These are phyloP conservation scores for Plebejus melissa DNA, from an alignment of 2,888 invertebrate genomes.

Conservation along the genomic window DNA sequence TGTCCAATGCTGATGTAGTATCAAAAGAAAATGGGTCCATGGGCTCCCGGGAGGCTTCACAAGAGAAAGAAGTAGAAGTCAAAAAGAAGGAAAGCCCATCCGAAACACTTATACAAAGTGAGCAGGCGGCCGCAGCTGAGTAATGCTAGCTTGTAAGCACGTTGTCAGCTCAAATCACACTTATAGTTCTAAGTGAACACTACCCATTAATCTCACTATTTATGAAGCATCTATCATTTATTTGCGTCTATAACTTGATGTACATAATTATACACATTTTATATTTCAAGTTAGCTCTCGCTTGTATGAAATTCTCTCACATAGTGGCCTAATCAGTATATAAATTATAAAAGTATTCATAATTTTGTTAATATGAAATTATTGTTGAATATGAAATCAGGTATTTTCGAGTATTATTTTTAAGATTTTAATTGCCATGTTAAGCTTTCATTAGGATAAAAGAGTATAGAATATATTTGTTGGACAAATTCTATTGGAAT, in stretches of 20 bases:
- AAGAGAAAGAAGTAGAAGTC: constrained; percentile 53
- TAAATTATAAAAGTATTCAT: constrained; percentile 42
- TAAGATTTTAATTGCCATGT: constrained; percentile 31
- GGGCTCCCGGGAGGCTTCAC: constrained; percentile 67
- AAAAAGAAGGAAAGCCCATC: constrained; percentile 61
- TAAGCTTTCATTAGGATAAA: constrained; percentile 25
- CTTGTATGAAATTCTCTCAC: constrained; percentile 56
- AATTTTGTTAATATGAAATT: constrained; percentile 28
- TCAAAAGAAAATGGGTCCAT: constrained; percentile 63
- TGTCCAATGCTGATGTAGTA: constrained; percentile 50
- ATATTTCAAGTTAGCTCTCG: constrained; percentile 59
- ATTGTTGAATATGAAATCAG: constrained; percentile 54
- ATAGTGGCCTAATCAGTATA: constrained; percentile 66
- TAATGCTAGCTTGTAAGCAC: constrained; percentile 51
- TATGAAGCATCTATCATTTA: constrained; percentile 63
- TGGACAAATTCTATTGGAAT: constrained; percentile 25
- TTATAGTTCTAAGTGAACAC: constrained; percentile 70
- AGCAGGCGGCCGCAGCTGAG: constrained; percentile 61
- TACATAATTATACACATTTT: constrained; percentile 45
- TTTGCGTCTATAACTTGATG: constrained; percentile 62
- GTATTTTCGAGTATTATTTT: constrained; percentile 60
- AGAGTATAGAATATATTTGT: constrained; percentile 6
- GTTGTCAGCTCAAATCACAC: constrained; percentile 71
- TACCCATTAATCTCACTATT: constrained; percentile 64
- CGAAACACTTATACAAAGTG: constrained; percentile 66